phyloP scores from a whole-genome alignment of 2,113 vertebrate genomes.

The Pampusana beccarii region DNA sequence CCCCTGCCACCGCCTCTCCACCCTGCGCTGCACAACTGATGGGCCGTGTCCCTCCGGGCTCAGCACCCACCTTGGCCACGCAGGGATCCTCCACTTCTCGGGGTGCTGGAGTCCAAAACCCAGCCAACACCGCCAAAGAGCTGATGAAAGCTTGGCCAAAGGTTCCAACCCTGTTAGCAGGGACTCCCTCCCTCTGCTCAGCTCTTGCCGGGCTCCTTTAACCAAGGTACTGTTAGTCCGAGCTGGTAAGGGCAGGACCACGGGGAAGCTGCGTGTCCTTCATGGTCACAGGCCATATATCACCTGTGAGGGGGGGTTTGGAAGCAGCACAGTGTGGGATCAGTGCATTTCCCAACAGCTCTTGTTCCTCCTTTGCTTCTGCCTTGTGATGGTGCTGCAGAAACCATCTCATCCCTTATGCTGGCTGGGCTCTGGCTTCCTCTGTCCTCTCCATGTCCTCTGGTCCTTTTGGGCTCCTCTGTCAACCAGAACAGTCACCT shows the following conservation, averaged over 20 bases:
- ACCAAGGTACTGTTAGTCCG: not conserved
- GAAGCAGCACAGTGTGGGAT: not conserved
- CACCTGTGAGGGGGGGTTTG: not conserved
- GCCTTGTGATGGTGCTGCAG: not conserved
- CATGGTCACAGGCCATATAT: not conserved
- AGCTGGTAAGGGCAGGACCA: not conserved
- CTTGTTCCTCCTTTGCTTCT: not conserved
- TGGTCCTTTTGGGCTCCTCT: not conserved
- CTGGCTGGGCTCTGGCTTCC: not conserved
- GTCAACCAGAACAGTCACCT: not conserved
- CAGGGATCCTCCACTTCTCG: not conserved
- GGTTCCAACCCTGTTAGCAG: not conserved
- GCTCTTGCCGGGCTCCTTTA: not conserved
- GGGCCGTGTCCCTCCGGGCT: not conserved
- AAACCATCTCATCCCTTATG: not conserved
- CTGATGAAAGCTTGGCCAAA: not conserved
- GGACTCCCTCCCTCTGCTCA: not conserved
- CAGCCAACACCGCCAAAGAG: not conserved
- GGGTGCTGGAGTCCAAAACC: not conserved
- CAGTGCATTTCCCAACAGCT: not conserved
- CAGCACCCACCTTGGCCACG: not conserved
- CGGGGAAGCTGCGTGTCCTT: not conserved
- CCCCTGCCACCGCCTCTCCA: constrained; percentile 22
- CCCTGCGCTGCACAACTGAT: not conserved
- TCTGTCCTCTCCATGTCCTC: not conserved